Evolutionary conservation across 2,113 vertebrate species (phyloP), one percentile per base, ranked within the genome.

Genomic region (Sylvilagus bachmani): DNA sequence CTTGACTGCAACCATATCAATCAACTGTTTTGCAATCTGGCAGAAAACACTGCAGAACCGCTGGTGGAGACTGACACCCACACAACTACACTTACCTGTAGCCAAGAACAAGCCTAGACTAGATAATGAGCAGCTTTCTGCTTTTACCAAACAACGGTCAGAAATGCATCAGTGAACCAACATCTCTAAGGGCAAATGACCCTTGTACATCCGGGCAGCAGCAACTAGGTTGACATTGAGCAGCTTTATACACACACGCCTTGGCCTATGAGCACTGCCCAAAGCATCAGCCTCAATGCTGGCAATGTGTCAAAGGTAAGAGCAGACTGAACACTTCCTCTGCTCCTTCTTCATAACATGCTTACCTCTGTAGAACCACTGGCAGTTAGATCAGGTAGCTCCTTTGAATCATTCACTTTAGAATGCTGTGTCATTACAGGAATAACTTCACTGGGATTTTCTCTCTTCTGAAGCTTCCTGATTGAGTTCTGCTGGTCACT

Each of bases 291-390:
- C 49, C n/a, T 74, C 61, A 89, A 0, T 86, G 70, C n/a, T 83
- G 29, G 9, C 44, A 6, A 11, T 67, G 44, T 64, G 53, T 70
- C 88, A 91, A 86, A 78, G 25, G 5, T 16, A 64, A 75, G 36
- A 86, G 24, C n/a, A 94, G 75, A 91, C 38, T 79, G 44, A 71
- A 67, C 5, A 9, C 62, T 64, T 75, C 75, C 61, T 86, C 16
- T 81, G 49, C 12, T 95, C 70, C 61, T 64, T 87, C 62, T 62
- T 94, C 82, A 55, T 74, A 33, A 25, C 17, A 38, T 55, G 80
- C 98, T 97, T 79, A 99, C 98, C 98, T 96, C 96, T 69, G 82
- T 2, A 33, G 95, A 89, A 85, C 29, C 89, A 80, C 17, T 94
- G 71, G 70, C 0, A 0, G 79, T 86, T 0, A 75, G 87, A 69